phyloP scores from a whole-genome alignment of 2,888 invertebrate genomes.

The Calliopum simillimum region DNA sequence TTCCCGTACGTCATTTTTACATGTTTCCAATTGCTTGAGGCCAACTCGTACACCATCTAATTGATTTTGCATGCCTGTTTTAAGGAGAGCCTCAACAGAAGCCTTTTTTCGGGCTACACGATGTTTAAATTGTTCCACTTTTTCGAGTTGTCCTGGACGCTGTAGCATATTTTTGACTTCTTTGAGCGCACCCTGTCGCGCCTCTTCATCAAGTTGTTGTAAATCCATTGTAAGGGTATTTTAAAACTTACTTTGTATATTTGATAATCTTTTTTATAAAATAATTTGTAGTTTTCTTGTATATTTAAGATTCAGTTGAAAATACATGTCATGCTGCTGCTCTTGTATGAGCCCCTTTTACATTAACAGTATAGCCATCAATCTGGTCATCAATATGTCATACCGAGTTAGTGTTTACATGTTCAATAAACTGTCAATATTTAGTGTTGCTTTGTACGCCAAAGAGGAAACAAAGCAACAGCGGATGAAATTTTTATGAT shows the following conservation, averaged over 20 bases:
- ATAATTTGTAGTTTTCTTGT: too few relatives aligned
- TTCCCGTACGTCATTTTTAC: conserved; percentile 86
- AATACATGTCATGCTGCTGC: not conserved
- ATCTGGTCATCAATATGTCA: too few relatives aligned
- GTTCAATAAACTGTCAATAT: too few relatives aligned
- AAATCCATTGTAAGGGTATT: conserved; percentile 63
- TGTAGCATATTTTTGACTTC: conserved; percentile 94
- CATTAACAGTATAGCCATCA: too few relatives aligned
- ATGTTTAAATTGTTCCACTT: conserved; percentile 71
- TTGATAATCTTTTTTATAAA: too few relatives aligned
- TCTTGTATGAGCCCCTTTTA: not conserved
- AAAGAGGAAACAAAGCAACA: not conserved
- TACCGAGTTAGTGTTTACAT: too few relatives aligned
- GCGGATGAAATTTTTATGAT: not conserved
- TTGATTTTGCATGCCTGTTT: conserved; percentile 99
- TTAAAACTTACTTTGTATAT: too few relatives aligned
- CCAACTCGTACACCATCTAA: conserved; percentile 96
- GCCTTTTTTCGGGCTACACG: conserved; percentile 65
- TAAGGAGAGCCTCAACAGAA: conserved; percentile 71
- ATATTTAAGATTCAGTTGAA: too few relatives aligned
- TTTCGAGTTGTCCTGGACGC: conserved; percentile 95
- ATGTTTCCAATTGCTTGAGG: conserved; percentile 87
- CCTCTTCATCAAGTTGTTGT: conserved; percentile 81
- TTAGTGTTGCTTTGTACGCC: too few relatives aligned
- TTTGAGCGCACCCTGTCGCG: conserved; percentile 81